Percentiles rank a stretch among this genome's conserved stretches.
These are phyloP conservation scores for Drosophila putrida DNA, from an alignment of 2,888 invertebrate species.

Conservation along the genomic window DNA sequence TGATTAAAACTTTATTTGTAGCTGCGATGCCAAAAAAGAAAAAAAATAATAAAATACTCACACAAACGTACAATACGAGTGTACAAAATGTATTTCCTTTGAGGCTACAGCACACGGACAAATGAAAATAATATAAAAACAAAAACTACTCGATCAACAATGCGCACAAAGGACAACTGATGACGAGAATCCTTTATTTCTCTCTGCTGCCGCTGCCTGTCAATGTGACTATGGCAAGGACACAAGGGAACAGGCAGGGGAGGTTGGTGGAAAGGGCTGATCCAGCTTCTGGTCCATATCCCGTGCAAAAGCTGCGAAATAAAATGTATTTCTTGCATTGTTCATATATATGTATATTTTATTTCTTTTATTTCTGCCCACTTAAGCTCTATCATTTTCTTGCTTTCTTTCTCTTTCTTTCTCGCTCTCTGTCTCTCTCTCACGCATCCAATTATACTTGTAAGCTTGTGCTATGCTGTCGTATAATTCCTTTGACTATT, in stretches of 20 bases:
- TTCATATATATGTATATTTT: slow-evolving; percentile 22
- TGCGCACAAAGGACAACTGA: slow-evolving; percentile 69
- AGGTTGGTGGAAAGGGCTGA: slow-evolving; percentile 19
- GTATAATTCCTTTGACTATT: slow-evolving; percentile 47
- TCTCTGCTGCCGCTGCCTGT: slow-evolving; percentile 50
- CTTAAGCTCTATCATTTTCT: slow-evolving; percentile 27
- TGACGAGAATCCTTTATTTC: slow-evolving; percentile 62
- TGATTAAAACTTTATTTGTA: slow-evolving; percentile 78
- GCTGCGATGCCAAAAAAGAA: slow-evolving; percentile 54
- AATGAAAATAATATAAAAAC: slow-evolving; percentile 45
- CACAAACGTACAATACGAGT: slow-evolving; percentile 46
- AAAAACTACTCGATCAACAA: slow-evolving; percentile 75
- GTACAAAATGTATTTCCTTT: slow-evolving; percentile 63
- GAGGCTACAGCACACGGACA: slow-evolving; percentile 43
- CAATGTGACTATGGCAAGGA: slow-evolving; percentile 39
- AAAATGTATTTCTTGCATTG: slow-evolving; percentile 70
- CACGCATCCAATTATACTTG: neutral
- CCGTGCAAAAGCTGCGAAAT: slow-evolving; percentile 59
- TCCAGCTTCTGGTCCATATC: slow-evolving; percentile 24
- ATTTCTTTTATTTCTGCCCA: slow-evolving; percentile 28
- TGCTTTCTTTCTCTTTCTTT: neutral
- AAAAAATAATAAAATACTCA: slow-evolving; percentile 4
- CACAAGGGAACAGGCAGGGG: neutral
- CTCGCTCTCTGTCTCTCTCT: neutral
- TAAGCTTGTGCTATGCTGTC: slow-evolving; percentile 13